Evolutionary conservation across 2,113 vertebrate species (phyloP).

Genomic region (Antechinus stuartii): DNA sequence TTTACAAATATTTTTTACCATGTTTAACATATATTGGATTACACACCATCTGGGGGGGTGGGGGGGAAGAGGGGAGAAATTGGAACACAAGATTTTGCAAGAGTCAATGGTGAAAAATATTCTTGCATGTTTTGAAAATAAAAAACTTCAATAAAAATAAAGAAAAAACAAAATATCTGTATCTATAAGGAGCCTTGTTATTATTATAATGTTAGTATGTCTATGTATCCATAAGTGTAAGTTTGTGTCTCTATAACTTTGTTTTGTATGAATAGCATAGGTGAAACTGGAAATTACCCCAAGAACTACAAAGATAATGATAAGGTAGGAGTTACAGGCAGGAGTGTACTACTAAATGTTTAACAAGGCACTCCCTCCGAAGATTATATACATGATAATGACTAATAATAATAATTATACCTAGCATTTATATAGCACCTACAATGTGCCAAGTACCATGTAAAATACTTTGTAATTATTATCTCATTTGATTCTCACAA

Average conservation of each 20-base stretch:
- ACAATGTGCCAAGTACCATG: background rate
- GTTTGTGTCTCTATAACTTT: background rate
- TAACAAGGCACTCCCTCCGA: background rate
- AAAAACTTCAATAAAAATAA: no score
- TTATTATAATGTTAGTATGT: background rate
- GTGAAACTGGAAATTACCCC: background rate
- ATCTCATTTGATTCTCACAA: background rate
- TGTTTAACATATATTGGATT: no score
- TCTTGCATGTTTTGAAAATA: no score
- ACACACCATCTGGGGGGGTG: no score
- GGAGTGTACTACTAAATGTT: background rate
- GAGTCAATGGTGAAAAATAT: no score
- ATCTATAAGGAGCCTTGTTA: background rate
- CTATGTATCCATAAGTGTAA: background rate
- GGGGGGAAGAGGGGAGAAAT: no score
- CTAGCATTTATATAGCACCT: background rate
- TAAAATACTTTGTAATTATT: background rate
- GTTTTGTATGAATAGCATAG: background rate
- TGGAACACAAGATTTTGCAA: no score
- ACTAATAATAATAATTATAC: background rate
- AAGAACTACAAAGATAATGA: constrained; percentile 8
- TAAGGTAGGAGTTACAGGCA: background rate
- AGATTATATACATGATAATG: background rate
- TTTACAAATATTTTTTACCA: no score
- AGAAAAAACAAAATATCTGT: background rate